These are phyloP conservation scores for Numida meleagris DNA, from an alignment of 2,113 vertebrate genomes.

Conservation along the genomic window DNA sequence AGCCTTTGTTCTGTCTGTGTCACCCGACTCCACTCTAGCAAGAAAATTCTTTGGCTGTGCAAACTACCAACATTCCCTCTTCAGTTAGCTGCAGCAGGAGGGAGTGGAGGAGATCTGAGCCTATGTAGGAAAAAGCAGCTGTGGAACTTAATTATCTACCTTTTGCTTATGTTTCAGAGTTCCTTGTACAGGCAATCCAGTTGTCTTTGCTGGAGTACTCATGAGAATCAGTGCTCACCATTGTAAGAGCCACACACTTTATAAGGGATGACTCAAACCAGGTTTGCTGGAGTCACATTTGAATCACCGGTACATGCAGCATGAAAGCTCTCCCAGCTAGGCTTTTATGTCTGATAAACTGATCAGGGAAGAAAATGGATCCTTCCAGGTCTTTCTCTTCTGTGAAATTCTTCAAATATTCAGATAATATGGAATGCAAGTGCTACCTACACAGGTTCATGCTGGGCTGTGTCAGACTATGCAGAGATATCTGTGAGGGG, in stretches of 20 bases:
- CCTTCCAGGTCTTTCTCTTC: background rate
- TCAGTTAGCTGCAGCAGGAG: background rate
- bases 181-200: background rate
- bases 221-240: background rate
- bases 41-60: background rate
- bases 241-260: background rate
- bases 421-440: background rate
- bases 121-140: background rate
- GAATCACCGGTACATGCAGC: background rate
- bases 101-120: background rate
- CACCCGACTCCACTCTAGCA: background rate
- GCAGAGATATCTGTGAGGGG: background rate
- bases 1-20: background rate
- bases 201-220: background rate
- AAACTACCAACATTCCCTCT: background rate
- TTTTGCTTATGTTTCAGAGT: background rate
- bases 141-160: background rate
- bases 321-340: background rate
- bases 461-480: background rate
- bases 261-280: background rate
- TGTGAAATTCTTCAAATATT: background rate
- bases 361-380: background rate
- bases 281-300: background rate
- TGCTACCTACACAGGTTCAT: background rate
- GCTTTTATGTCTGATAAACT: background rate